Conservation (phyloP, 2,797 vertebrate genomes). For the Phylloscopus collybita region DNA sequence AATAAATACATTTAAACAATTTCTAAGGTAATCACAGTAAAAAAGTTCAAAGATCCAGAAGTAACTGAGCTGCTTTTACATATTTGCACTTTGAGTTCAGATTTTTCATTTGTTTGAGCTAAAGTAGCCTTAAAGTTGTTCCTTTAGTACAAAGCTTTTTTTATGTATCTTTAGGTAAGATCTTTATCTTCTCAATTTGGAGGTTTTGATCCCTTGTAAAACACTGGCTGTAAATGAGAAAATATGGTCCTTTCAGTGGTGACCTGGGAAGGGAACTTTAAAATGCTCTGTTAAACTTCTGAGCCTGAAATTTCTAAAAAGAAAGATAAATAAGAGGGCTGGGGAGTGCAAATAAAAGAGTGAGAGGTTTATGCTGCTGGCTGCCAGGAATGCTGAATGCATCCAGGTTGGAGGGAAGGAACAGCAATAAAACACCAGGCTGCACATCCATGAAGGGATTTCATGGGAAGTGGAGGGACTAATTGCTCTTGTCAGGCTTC, state of each 20-base stretch:
- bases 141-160: neutral
- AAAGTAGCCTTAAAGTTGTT: neutral
- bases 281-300: neutral
- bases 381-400: neutral
- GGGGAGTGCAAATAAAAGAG: neutral
- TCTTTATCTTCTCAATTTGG: neutral
- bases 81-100: neutral
- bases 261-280: neutral
- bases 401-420: neutral
- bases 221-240: neutral
- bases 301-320: neutral
- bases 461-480: neutral
- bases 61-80: neutral
- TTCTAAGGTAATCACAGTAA: neutral
- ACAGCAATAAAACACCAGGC: neutral
- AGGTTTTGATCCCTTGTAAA: conserved; percentile 13
- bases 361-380: neutral
- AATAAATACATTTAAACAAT: neutral
- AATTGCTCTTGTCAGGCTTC: neutral
- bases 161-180: neutral
- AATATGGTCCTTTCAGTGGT: neutral
- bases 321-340: conserved; percentile 3
- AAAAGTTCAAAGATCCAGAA: neutral
- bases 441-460: neutral
- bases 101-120: neutral